A percentile compares a stretch with the other conserved stretches of the same genome.
These are phyloP conservation scores for Gymnocypris eckloni DNA, from an alignment of 2,797 vertebrate species.

Conservation along the genomic window DNA sequence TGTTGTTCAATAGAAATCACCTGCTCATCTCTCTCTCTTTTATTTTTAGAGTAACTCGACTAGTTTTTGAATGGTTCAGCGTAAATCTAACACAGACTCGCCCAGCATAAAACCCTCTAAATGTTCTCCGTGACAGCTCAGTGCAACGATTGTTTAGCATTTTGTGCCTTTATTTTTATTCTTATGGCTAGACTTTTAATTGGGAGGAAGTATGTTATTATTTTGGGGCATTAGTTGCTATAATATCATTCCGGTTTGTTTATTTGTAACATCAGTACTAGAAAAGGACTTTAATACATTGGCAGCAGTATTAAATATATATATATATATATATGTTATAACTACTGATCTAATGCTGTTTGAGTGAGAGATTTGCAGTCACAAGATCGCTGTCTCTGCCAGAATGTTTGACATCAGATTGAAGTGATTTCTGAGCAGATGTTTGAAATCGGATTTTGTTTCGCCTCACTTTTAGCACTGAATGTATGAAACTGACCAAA, in stretches of 20 bases:
- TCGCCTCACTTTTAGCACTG: slow-evolving; percentile 43
- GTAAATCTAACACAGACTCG: neutral
- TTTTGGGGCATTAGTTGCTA: slow-evolving; percentile 43
- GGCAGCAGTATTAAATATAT: slow-evolving; percentile 9
- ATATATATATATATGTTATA: slow-evolving; percentile 16
- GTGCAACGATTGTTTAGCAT: slow-evolving; percentile 27
- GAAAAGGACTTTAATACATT: slow-evolving; percentile 16
- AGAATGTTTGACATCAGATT: neutral
- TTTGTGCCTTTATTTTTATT: slow-evolving; percentile 41
- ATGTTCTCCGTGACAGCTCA: slow-evolving; percentile 13
- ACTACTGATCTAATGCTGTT: slow-evolving; percentile 49
- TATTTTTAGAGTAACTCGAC: slow-evolving; percentile 17
- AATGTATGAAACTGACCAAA: slow-evolving; percentile 53
- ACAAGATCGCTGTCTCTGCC: neutral
- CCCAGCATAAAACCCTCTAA: neutral
- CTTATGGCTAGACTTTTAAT: slow-evolving; percentile 7
- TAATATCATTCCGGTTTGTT: slow-evolving; percentile 29
- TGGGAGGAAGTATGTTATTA: slow-evolving; percentile 31
- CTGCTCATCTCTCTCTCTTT: neutral
- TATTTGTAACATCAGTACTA: slow-evolving; percentile 18
- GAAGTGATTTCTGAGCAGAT: slow-evolving; percentile 15
- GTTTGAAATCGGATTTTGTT: slow-evolving; percentile 8
- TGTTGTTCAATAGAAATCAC: neutral
- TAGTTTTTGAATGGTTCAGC: slow-evolving; percentile 9
- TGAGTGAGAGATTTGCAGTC: neutral